Base-by-base conservation (phyloP, 2,113 vertebrate genomes). In the Heterochromis multidens region DNA sequence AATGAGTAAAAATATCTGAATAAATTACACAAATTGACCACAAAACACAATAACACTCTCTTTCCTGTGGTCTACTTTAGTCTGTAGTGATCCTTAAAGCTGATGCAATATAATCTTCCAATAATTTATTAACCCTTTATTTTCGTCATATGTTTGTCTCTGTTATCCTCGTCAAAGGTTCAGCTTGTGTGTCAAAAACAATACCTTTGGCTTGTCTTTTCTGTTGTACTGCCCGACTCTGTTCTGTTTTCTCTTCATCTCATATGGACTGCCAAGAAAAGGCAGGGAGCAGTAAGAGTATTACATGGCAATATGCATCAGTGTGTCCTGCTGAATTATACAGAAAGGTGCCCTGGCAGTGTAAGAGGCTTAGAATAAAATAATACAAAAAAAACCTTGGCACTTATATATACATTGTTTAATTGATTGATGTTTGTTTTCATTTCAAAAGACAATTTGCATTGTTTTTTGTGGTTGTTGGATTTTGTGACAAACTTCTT, bases 131-230 rank as follows among this genome's bases (percentile, higher is more conserved):
- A 95, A 94, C 94, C 90, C 95, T 92, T 92, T 83, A 95, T 95
- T 86, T 92, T 83, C 92, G 89, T 37, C 96, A 96, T 96, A 96
- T 79, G 83, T 96, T 96, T 96, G 96, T 96, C 94, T 95, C 95
- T 23, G 9, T 89, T 79, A 78, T 87, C 67, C 52, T 63, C 4
- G 10, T 79, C 29, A n/a, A 81, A 86, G 25, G 65, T 76, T 86
- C 67, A 82, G 63, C 29, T 67, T 97, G 49, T 81, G n/a, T 27
- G 37, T 52, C 43, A 80, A 46, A 65, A 67, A 63, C 40, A 27
- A 31, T 54, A 59, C 43, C 31, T 54, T 83, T 63, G 43, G 60
- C 77, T 27, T 19, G 27, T 33, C 33, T 62, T 33, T 13, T 60
- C 29, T 25, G 46, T 62, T 25, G 23, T n/a, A 5, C 29, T 29